phyloP scores from a whole-genome alignment of 2,113 vertebrate genomes.

The Orycteropus afer region DNA sequence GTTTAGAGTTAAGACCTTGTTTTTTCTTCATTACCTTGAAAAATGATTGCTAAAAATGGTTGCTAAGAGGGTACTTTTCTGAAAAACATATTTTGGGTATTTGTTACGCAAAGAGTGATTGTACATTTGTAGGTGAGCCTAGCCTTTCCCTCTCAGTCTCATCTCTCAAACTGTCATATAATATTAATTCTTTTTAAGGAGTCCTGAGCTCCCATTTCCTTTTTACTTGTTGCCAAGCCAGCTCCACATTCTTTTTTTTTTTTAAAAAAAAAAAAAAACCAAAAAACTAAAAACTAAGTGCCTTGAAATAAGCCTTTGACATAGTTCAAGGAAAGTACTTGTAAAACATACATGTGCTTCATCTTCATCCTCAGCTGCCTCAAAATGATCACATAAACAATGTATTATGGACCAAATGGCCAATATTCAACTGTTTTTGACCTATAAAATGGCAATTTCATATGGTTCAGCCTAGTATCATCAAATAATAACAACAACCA shows the following conservation, averaged over 20 bases:
- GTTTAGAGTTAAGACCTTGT: neutral
- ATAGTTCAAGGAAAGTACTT: constrained; percentile 18
- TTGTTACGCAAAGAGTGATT: neutral
- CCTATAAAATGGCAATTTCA: too few relatives aligned
- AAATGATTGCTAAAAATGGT: neutral
- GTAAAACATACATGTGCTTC: neutral
- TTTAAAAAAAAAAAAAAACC: too few relatives aligned
- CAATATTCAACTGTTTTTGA: too few relatives aligned
- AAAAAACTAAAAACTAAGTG: too few relatives aligned
- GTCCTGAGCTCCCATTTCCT: neutral
- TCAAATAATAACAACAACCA: neutral
- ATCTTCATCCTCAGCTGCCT: neutral
- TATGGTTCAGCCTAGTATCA: neutral
- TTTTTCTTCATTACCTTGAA: neutral
- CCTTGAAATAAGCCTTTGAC: neutral
- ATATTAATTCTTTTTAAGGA: constrained; percentile 28
- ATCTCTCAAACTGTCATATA: neutral
- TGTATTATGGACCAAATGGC: neutral
- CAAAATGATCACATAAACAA: neutral
- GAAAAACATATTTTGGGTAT: neutral
- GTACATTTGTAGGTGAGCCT: neutral
- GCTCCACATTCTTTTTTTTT: neutral
- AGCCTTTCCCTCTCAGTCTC: neutral
- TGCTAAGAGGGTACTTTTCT: neutral
- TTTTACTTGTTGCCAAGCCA: neutral